phyloP scores from a whole-genome alignment of 2,888 invertebrate genomes.

The Criorhina ranunculi region DNA sequence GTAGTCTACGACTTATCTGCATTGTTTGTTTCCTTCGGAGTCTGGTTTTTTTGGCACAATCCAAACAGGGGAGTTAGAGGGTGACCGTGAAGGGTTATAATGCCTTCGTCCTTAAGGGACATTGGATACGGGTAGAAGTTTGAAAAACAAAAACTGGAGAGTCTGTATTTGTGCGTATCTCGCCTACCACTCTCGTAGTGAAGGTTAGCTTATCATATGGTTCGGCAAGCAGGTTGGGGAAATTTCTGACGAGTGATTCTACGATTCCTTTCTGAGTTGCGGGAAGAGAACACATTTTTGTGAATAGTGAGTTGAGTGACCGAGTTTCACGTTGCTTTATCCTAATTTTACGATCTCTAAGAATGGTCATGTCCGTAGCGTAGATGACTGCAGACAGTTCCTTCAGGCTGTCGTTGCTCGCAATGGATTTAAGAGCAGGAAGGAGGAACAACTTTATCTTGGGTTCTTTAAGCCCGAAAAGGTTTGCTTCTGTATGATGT shows the following conservation, averaged over 20 bases:
- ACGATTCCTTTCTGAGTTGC: neutral
- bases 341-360: neutral
- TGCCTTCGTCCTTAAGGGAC: slow-evolving; percentile 5
- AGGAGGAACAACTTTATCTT: slow-evolving; percentile 28
- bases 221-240: neutral
- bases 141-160: slow-evolving; percentile 6
- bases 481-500: slow-evolving; percentile 1
- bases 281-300: neutral
- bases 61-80: neutral
- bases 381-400: slow-evolving; percentile 23
- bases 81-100: slow-evolving; percentile 11
- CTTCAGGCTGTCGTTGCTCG: slow-evolving; percentile 19
- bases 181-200: neutral
- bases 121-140: slow-evolving; percentile 1
- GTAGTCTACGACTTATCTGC: slow-evolving; percentile 8
- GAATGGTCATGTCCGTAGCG: slow-evolving; percentile 1
- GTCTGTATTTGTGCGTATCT: slow-evolving; percentile 1
- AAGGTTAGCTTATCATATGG: slow-evolving; percentile 7
- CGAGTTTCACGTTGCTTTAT: neutral
- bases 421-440: neutral
- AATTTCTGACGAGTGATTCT: neutral
- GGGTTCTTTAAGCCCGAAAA: slow-evolving; percentile 8
- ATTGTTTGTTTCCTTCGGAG: slow-evolving; percentile 9
- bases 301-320: neutral
- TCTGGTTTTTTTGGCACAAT: slow-evolving; percentile 14